These are phyloP conservation scores for Siderastrea radians DNA, from an alignment of 92 coral and sea anemone genomes.

Conservation along the genomic window DNA sequence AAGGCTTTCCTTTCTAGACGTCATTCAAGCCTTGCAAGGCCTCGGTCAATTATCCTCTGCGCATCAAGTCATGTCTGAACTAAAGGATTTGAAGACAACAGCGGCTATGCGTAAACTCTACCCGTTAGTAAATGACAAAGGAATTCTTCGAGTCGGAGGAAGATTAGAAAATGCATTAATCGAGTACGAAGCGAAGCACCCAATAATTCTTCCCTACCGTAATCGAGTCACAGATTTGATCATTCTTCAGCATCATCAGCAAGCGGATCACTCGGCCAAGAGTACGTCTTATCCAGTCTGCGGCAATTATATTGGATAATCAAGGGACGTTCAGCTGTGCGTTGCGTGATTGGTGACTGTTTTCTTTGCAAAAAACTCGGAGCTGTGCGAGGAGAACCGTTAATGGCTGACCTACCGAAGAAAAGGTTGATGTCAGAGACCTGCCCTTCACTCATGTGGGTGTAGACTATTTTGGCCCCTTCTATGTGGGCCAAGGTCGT, in stretches of 20 bases:
- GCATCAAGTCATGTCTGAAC: background rate
- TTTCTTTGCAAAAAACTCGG: constrained; percentile 20
- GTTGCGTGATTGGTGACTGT: constrained; percentile 32
- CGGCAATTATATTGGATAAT: constrained; percentile 26
- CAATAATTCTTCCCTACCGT: constrained; percentile 11
- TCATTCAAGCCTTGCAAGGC: background rate
- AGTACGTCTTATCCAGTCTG: constrained; percentile 31
- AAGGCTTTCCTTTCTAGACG: constrained; percentile 13
- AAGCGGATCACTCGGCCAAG: constrained; percentile 31
- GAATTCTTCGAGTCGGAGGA: constrained; percentile 43
- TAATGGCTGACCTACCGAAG: constrained; percentile 25
- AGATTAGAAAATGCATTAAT: constrained; percentile 33
- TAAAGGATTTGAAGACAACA: background rate
- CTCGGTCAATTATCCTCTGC: background rate
- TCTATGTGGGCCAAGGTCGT: constrained; percentile 32
- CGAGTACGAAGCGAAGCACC: constrained; percentile 17
- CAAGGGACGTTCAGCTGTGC: constrained; percentile 44
- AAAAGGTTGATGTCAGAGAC: constrained; percentile 39
- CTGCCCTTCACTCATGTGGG: constrained; percentile 33
- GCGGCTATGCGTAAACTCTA: background rate
- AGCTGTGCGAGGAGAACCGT: constrained; percentile 18
- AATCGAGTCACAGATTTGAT: constrained; percentile 39
- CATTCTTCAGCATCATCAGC: constrained; percentile 19
- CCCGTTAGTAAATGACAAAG: constrained; percentile 23
- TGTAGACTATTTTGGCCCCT: constrained; percentile 38